Base-by-base conservation (phyloP, 2,797 vertebrate species). In the Syngnathus acus region DNA sequence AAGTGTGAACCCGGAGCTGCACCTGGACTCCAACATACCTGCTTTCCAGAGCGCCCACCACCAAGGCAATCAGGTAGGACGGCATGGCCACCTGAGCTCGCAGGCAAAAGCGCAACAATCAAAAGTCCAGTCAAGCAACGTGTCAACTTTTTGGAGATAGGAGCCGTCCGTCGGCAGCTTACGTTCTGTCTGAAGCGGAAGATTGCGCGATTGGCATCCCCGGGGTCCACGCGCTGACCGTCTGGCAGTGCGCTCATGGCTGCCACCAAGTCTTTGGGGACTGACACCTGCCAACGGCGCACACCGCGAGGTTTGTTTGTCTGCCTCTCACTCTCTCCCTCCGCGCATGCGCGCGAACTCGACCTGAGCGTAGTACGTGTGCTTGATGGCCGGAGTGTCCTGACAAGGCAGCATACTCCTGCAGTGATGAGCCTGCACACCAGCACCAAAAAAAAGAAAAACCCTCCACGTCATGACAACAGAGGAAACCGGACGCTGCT, bases 361-460 rank as follows among this genome's bases (percentile, higher is more conserved):
- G 73, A 98, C 96, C 94, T 96, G 93, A 26, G 95, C 93, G 42
- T 92, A 95, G 84, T 99, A 98, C 21, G 94, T 96, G 83, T 94
- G 87, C 73, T 98, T 99, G 86, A 98, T 89, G 21, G 93, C 93
- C 0, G 97, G 97, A 1, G 89, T 95, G 80, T 99, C 97, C 88
- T 99, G 96, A 76, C 96, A 97, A 4, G 97, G 96, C 57, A 98
- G 65, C 88, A 98, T 89, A 14, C 93, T 93, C 88, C 97, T 93
- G 89, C 95, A 97, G 83, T 99, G 97, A 75, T 86, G 92, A 73
- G 96, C 93, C 96, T 99, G 65, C n/a, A 67, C 72, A 65, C 79
- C 48, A 55, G 37, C 10, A 39, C 11, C 4, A 14, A 68, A 62
- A 62, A 17, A 7, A 11, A 6, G 8, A 37, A 37, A 8, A 26